phyloP scores from a whole-genome alignment of 1,140 invertebrate species.

The Drosophila baimaii region DNA sequence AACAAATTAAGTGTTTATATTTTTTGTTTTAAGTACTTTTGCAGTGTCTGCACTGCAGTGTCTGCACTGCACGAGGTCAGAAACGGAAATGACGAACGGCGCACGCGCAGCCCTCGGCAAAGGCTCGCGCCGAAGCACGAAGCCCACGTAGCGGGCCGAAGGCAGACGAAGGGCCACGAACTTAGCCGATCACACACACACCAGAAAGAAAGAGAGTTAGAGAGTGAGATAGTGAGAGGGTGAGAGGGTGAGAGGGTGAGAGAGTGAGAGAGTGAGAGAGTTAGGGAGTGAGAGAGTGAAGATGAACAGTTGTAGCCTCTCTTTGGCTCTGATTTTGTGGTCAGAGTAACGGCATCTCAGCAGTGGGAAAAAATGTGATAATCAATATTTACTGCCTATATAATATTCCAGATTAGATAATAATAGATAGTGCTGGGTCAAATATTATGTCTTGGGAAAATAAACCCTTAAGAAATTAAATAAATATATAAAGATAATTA shows the following conservation, averaged over 20 bases:
- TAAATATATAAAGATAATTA: not conserved
- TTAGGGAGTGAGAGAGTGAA: not conserved
- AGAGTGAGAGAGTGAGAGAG: not conserved
- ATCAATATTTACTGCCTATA: not conserved
- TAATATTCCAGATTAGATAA: constrained; percentile 24
- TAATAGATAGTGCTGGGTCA: not conserved
- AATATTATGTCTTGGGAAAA: not conserved
- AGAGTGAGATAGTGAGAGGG: not conserved
- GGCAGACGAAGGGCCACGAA: not conserved
- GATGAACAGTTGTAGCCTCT: not conserved
- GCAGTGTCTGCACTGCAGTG: constrained; percentile 44
- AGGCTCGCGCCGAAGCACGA: constrained; percentile 12
- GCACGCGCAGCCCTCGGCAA: constrained; percentile 34
- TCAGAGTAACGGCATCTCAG: constrained; percentile 20
- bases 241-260: no score
- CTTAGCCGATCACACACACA: constrained; percentile 7
- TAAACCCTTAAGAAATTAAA: no score
- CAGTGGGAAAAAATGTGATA: constrained; percentile 11
- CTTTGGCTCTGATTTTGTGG: constrained; percentile 21
- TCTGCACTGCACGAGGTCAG: constrained; percentile 64
- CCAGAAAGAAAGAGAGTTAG: constrained; percentile 1
- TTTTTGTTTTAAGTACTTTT: not conserved
- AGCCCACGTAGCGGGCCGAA: not conserved
- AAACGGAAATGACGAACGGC: constrained; percentile 70
- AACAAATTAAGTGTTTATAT: not conserved